Evolutionary conservation across 1,140 invertebrate species (phyloP).

Genomic region (Nomia melanderi): DNA sequence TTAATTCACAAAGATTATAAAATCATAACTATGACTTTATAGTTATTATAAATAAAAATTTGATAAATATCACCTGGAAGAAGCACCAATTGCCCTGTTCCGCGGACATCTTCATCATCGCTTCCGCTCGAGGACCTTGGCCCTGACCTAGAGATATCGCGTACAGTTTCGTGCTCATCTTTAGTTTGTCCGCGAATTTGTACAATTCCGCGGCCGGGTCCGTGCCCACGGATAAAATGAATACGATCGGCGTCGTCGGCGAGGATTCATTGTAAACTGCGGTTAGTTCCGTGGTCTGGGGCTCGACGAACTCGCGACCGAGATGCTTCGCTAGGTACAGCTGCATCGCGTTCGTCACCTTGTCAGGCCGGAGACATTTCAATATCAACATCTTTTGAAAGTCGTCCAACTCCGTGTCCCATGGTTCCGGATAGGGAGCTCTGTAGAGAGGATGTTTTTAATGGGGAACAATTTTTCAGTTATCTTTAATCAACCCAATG

Average conservation of each 20-base stretch:
- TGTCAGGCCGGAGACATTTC: constrained; percentile 88
- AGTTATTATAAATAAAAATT: too few species aligned
- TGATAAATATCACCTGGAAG: constrained; percentile 78
- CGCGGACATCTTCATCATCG: constrained; percentile 83
- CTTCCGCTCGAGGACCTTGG: constrained; percentile 85
- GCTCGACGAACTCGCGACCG: constrained; percentile 85
- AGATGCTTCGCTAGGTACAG: constrained; percentile 83
- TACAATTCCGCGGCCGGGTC: constrained; percentile 86
- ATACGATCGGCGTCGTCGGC: constrained; percentile 84
- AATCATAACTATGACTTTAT: too few species aligned
- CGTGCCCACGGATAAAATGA: constrained; percentile 87
- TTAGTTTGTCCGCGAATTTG: constrained; percentile 85
- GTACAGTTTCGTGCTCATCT: constrained; percentile 82
- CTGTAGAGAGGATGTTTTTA: neutral
- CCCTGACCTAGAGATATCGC: constrained; percentile 88
- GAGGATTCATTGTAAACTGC: constrained; percentile 85
- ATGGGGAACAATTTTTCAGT: too few species aligned
- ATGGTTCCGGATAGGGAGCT: constrained; percentile 81
- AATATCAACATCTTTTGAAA: constrained; percentile 88
- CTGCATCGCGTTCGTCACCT: constrained; percentile 87
- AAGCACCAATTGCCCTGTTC: constrained; percentile 86
- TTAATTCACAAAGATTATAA: too few species aligned
- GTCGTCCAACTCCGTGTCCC: constrained; percentile 81
- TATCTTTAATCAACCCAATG: too few species aligned
- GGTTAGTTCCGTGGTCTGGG: constrained; percentile 85